Conservation (phyloP, 2,113 vertebrate genomes). For the Anoura caudifer region DNA sequence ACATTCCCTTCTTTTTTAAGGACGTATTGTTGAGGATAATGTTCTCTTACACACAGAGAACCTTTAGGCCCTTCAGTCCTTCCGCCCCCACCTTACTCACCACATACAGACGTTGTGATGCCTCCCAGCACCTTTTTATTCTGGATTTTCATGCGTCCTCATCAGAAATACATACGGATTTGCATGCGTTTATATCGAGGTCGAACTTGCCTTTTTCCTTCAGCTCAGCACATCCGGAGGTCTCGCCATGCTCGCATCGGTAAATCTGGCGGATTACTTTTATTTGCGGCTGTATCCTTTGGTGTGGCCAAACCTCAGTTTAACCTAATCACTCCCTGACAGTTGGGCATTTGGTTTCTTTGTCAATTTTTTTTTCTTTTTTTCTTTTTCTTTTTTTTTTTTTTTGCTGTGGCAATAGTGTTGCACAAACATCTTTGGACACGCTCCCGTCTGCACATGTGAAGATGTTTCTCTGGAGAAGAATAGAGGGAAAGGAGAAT, state of each 20-base stretch:
- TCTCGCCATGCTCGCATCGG: neutral
- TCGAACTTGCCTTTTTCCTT: neutral
- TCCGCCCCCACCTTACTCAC: neutral
- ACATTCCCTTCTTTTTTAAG: neutral
- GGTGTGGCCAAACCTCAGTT: neutral
- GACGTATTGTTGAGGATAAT: neutral
- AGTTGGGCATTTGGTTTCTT: neutral
- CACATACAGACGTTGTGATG: neutral
- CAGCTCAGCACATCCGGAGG: neutral
- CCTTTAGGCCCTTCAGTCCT: neutral
- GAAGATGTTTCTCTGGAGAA: neutral
- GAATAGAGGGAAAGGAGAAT: neutral
- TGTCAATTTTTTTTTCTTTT: neutral
- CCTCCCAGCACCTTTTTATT: neutral
- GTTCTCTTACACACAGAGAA: neutral
- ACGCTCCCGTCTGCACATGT: accelerated
- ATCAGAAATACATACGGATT: neutral
- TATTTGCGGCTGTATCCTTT: neutral
- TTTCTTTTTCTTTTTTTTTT: neutral
- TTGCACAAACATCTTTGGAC: neutral
- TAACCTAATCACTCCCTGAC: neutral
- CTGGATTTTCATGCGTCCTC: neutral
- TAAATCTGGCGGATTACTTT: neutral
- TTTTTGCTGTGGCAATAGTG: neutral
- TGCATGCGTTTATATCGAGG: neutral